These are phyloP conservation scores for Stigmatopora argus DNA, from an alignment of 2,113 vertebrate species.

Conservation along the genomic window DNA sequence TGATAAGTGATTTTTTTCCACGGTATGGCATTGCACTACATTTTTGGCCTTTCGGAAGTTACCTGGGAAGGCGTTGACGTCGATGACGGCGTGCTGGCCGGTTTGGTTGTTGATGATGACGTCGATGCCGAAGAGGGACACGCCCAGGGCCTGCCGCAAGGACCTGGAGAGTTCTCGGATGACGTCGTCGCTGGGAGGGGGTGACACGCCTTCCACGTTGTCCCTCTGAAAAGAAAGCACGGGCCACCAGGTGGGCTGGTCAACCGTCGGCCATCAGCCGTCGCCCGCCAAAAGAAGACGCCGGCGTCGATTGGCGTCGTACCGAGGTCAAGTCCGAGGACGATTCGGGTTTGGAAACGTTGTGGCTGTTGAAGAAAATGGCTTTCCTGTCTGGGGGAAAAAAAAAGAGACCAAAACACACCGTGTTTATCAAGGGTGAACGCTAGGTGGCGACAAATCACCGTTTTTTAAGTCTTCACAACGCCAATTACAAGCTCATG, in stretches of 20 bases:
- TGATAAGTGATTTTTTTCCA: too few relatives aligned
- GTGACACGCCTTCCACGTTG: slow-evolving; percentile 89
- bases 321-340: slow-evolving; percentile 94
- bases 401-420: slow-evolving; percentile 30
- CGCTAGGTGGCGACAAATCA: slow-evolving; percentile 64
- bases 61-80: slow-evolving; percentile 99
- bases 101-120: slow-evolving; percentile 98
- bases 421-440: not conserved
- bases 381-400: slow-evolving; percentile 83
- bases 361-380: slow-evolving; percentile 99
- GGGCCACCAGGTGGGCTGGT: too few relatives aligned
- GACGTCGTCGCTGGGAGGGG: slow-evolving; percentile 86
- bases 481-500: too few relatives aligned
- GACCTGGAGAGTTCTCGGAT: slow-evolving; percentile 87
- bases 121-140: slow-evolving; percentile 95
- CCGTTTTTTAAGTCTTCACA: not conserved
- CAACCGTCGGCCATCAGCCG: too few relatives aligned
- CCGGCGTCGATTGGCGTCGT: slow-evolving; percentile 43
- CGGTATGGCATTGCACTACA: too few relatives aligned
- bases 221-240: slow-evolving; percentile 74
- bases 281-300: too few relatives aligned
- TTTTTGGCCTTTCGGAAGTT: slow-evolving; percentile 6
- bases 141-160: slow-evolving; percentile 81
- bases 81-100: slow-evolving; percentile 92
- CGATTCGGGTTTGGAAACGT: slow-evolving; percentile 96